Evolutionary conservation across 2,113 vertebrate species (phyloP).

Genomic region (Melierax canorus): DNA sequence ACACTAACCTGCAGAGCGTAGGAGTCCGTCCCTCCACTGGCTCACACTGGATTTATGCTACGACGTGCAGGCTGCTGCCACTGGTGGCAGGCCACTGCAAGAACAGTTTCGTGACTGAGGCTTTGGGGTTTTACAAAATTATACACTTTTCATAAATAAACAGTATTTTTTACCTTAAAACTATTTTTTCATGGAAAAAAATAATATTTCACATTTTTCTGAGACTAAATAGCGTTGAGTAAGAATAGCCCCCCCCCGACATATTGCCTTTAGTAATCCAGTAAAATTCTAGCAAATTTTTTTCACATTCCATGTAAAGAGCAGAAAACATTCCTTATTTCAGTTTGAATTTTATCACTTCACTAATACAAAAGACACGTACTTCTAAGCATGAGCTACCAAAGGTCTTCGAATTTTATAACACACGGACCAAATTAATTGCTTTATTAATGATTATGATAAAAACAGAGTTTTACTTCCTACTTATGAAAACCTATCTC

Average conservation of each 20-base stretch:
- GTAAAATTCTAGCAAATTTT: not conserved
- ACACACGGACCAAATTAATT: not conserved
- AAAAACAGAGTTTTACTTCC: constrained; percentile 12
- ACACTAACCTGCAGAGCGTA: fast-evolving
- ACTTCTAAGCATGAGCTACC: constrained; percentile 42
- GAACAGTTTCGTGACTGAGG: too few species aligned
- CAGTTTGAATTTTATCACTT: constrained; percentile 29
- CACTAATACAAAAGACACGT: constrained; percentile 19
- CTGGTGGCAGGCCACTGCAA: not conserved
- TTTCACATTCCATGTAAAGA: not conserved
- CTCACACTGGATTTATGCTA: not conserved
- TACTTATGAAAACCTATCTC: not conserved
- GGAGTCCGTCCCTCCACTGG: not conserved
- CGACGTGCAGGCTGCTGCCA: not conserved
- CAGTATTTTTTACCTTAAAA: not conserved
- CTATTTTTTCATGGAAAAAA: not conserved
- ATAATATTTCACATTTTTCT: not conserved
- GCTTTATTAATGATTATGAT: constrained; percentile 46
- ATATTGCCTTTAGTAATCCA: not conserved
- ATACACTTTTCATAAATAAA: not conserved
- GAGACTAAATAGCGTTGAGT: not conserved
- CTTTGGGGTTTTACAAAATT: not conserved
- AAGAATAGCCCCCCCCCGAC: not conserved
- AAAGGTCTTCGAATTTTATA: constrained; percentile 19
- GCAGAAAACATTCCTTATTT: constrained; percentile 22